Conservation (phyloP, 2,797 vertebrate species). For the Channallabes apus region DNA sequence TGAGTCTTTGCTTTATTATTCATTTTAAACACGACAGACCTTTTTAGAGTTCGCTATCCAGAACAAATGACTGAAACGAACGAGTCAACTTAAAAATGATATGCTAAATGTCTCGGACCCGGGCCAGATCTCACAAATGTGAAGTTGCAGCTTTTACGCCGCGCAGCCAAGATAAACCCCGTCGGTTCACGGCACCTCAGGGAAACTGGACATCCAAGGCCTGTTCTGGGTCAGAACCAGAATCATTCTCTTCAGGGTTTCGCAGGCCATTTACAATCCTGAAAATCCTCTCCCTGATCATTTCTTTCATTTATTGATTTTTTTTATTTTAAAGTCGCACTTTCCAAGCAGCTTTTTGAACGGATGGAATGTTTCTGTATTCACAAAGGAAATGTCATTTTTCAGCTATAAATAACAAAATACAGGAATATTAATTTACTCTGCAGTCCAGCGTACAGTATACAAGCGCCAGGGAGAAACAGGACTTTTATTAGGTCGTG, state of each 20-base stretch:
- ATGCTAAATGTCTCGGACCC: neutral
- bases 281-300: slow-evolving; percentile 39
- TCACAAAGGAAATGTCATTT: slow-evolving; percentile 26
- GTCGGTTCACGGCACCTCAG: slow-evolving; percentile 60
- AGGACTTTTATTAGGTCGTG: slow-evolving; percentile 57
- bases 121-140: slow-evolving; percentile 39
- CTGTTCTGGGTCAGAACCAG: slow-evolving; percentile 57
- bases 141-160: slow-evolving; percentile 49
- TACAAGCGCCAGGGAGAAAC: slow-evolving; percentile 47
- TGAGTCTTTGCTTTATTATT: neutral
- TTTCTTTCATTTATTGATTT: neutral
- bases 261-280: slow-evolving; percentile 54
- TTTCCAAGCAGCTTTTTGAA: slow-evolving; percentile 27
- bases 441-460: slow-evolving; percentile 46
- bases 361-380: too few species aligned
- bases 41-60: neutral
- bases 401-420: slow-evolving; percentile 29
- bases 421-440: slow-evolving; percentile 11
- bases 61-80: neutral
- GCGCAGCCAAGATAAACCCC: slow-evolving; percentile 66
- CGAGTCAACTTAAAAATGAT: neutral
- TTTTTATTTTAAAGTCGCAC: slow-evolving; percentile 15
- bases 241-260: slow-evolving; percentile 50
- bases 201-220: slow-evolving; percentile 51
- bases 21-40: neutral